Percentiles rank a stretch among this genome's conserved stretches.
Evolutionary conservation across 1,140 invertebrate genomes (phyloP).

Genomic region (Oedothorax gibbosus): DNA sequence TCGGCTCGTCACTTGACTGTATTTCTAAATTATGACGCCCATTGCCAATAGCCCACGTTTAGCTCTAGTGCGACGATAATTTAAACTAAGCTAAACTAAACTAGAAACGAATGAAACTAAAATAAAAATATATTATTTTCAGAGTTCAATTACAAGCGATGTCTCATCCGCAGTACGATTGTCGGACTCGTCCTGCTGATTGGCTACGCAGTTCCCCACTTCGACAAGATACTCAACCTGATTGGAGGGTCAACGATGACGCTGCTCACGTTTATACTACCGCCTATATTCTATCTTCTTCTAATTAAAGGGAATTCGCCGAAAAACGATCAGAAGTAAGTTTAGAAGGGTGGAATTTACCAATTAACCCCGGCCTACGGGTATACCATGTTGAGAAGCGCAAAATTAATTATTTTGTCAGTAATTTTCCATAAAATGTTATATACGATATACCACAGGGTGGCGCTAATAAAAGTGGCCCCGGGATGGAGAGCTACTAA

Average conservation of each 20-base stretch:
- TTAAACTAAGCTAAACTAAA: no score
- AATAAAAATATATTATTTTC: not conserved
- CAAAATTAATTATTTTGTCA: not conserved
- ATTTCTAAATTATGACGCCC: no score
- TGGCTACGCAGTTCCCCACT: slow-evolving; percentile 84
- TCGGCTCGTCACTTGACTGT: no score
- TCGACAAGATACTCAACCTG: slow-evolving; percentile 88
- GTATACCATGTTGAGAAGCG: not conserved
- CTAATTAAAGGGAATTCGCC: slow-evolving; percentile 65
- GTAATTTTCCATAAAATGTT: not conserved
- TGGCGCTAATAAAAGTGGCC: not conserved
- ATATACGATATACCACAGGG: not conserved
- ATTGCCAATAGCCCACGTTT: no score
- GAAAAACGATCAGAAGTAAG: not conserved
- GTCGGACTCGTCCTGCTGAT: slow-evolving; percentile 80
- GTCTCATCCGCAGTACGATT: slow-evolving; percentile 66
- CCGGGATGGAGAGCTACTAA: no score
- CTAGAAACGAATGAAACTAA: no score
- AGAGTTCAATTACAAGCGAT: slow-evolving; percentile 67
- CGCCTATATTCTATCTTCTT: slow-evolving; percentile 83
- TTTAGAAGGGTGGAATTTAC: not conserved
- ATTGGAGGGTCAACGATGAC: slow-evolving; percentile 87
- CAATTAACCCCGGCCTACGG: not conserved
- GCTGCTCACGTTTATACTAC: slow-evolving; percentile 84
- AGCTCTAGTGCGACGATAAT: no score